Conservation (phyloP, 1,140 invertebrate genomes). For the Arctopsyche grandis region DNA sequence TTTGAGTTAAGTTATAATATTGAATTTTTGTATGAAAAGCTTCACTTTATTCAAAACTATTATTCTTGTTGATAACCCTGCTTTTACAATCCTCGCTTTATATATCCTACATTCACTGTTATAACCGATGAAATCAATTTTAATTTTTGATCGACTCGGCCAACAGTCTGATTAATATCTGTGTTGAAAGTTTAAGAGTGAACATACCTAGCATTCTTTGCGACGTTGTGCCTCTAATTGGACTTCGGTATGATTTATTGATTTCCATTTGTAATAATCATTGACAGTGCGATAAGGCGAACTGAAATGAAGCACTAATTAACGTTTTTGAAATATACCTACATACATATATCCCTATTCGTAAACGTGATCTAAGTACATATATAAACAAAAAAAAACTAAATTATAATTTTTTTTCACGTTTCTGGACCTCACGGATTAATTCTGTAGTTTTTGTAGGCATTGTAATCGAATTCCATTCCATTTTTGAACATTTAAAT, state of each 20-base stretch:
- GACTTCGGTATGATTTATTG: slow-evolving; percentile 20
- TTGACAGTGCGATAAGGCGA: not conserved
- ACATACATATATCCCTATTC: too few relatives aligned
- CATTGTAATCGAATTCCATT: slow-evolving; percentile 15
- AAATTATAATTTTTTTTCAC: not conserved
- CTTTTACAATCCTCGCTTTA: too few relatives aligned
- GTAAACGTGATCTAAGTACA: not conserved
- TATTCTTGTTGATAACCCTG: too few relatives aligned
- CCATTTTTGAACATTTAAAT: not conserved
- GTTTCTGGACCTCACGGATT: too few relatives aligned
- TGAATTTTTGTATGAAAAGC: too few relatives aligned
- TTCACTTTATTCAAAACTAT: too few relatives aligned
- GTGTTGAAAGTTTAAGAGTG: not conserved
- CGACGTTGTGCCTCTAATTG: slow-evolving; percentile 1
- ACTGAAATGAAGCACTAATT: not conserved
- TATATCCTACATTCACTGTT: too few relatives aligned
- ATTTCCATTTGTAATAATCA: slow-evolving; percentile 29
- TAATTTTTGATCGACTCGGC: not conserved
- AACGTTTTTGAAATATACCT: not conserved
- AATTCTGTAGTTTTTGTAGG: not conserved
- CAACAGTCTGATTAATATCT: too few relatives aligned
- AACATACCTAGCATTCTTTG: slow-evolving; percentile 16
- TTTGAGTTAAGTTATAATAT: too few relatives aligned
- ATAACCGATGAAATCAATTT: not conserved
- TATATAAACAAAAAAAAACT: too few relatives aligned